These are phyloP conservation scores for Felis chaus DNA, from an alignment of 2,113 vertebrate genomes.

Conservation along the genomic window DNA sequence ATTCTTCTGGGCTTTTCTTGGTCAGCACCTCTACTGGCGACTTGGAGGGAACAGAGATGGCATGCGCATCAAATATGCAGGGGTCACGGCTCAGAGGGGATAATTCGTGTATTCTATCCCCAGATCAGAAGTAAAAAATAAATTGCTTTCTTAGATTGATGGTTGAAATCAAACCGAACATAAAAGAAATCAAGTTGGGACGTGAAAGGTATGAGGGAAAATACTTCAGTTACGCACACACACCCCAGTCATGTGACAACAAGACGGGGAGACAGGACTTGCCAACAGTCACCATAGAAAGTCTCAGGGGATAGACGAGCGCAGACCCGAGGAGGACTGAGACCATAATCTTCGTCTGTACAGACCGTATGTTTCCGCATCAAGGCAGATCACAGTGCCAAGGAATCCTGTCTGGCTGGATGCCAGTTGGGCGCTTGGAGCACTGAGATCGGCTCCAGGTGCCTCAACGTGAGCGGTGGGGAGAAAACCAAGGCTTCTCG, in stretches of 20 bases:
- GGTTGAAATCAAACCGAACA: not conserved
- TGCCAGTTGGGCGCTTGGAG: not conserved
- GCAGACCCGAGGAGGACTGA: not conserved
- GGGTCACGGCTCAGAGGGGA: not conserved
- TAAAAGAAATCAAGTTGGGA: not conserved
- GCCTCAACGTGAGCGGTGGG: rapidly evolving
- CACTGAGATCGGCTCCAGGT: not conserved
- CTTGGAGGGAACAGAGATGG: not conserved
- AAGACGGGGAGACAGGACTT: not conserved
- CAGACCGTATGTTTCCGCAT: not conserved
- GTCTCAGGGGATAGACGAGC: not conserved
- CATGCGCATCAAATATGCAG: not conserved
- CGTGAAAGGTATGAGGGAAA: not conserved
- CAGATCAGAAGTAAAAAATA: not conserved
- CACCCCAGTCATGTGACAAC: not conserved
- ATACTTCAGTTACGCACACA: not conserved
- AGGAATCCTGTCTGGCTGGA: too few species aligned
- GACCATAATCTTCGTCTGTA: not conserved
- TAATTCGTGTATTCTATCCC: not conserved
- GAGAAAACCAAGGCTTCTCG: not conserved
- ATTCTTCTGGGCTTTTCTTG: not conserved
- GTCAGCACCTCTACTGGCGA: not conserved
- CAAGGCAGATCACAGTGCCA: not conserved
- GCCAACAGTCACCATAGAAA: not conserved
- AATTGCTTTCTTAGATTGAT: not conserved